Evolutionary conservation across 2,113 vertebrate species (phyloP).

Genomic region (Cryptoleucopteryx plumbea): DNA sequence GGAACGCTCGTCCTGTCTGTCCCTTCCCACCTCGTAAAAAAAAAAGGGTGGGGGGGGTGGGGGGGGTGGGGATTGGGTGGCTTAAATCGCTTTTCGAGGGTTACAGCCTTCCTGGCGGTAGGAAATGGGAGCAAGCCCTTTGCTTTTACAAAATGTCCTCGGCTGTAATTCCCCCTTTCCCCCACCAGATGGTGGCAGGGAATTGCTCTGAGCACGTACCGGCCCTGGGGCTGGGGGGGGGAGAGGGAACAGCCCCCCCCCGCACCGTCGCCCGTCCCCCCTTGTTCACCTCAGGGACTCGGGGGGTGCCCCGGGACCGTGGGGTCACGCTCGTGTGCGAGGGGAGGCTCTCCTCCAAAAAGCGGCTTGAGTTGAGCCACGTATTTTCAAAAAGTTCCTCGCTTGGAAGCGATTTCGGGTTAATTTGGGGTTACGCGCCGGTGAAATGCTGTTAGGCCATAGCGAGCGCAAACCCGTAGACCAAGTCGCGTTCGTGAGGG

Average conservation of each 20-base stretch:
- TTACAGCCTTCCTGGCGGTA: neutral
- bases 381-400: rapidly evolving
- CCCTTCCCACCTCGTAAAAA: neutral
- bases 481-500: rapidly evolving
- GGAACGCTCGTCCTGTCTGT: neutral
- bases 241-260: too few relatives aligned
- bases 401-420: neutral
- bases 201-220: too few relatives aligned
- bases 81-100: neutral
- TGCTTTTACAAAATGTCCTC: neutral
- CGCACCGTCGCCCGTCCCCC: too few relatives aligned
- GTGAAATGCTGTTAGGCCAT: rapidly evolving
- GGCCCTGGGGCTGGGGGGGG: too few relatives aligned
- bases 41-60: too few relatives aligned
- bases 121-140: neutral
- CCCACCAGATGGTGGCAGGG: too few relatives aligned
- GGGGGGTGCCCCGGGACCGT: too few relatives aligned
- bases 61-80: too few relatives aligned
- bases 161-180: neutral
- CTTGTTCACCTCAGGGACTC: neutral
- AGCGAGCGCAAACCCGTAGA: rapidly evolving
- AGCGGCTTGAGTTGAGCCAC: rapidly evolving
- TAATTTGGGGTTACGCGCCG: too few relatives aligned
- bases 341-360: neutral
- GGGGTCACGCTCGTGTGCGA: neutral